Conservation (phyloP, 2,113 vertebrate genomes). For the Paracanthobrama guichenoti region DNA sequence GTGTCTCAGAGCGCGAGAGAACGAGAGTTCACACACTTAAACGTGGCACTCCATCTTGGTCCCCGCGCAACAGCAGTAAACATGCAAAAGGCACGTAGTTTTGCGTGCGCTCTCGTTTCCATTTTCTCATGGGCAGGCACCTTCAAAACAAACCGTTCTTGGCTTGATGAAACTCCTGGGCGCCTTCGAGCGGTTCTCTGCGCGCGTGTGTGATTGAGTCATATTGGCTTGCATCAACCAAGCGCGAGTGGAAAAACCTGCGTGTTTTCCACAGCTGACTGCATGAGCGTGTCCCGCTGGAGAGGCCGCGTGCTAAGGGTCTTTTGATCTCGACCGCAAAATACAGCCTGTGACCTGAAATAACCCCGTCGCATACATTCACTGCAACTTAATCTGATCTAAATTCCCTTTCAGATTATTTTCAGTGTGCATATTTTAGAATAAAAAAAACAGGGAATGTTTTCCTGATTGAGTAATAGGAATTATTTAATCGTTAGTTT, state of each 20-base stretch:
- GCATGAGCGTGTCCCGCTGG: conserved; percentile 20
- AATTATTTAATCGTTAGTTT: background rate
- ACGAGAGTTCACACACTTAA: conserved; percentile 38
- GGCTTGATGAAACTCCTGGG: conserved; percentile 45
- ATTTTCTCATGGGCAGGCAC: conserved; percentile 26
- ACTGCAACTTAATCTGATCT: background rate
- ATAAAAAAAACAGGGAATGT: background rate
- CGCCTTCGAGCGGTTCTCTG: conserved; percentile 26
- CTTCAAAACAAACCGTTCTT: conserved; percentile 56
- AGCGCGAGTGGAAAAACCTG: conserved; percentile 40
- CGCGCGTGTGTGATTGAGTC: conserved; percentile 23
- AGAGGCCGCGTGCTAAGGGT: background rate
- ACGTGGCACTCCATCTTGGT: conserved; percentile 35
- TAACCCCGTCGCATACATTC: conserved; percentile 5
- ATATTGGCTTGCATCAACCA: conserved; percentile 38
- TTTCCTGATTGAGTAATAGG: background rate
- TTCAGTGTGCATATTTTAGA: background rate
- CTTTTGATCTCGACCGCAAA: conserved; percentile 20
- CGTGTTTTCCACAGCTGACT: conserved; percentile 29
- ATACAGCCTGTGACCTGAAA: conserved; percentile 17
- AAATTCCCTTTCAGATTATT: background rate
- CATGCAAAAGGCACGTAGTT: conserved; percentile 32
- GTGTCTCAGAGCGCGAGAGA: conserved; percentile 28
- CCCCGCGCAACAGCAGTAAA: conserved; percentile 53
- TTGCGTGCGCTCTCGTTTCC: conserved; percentile 32